phyloP scores from a whole-genome alignment of 2,113 vertebrate species.

The Balaeniceps rex region DNA sequence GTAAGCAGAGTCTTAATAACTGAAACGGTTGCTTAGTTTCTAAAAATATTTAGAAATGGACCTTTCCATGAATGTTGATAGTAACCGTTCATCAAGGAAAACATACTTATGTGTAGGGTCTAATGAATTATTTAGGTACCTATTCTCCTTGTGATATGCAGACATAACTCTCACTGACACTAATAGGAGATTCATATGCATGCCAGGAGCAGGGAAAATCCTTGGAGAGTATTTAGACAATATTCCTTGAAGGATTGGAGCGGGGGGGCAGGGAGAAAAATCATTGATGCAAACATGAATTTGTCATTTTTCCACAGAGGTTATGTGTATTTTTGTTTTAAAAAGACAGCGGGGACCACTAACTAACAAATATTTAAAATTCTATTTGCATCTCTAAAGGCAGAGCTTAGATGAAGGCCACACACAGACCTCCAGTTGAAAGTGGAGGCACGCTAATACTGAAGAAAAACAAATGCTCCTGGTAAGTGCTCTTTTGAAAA shows the following conservation, averaged over 20 bases:
- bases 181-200: constrained; percentile 42
- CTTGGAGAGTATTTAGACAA: constrained; percentile 31
- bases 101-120: not conserved
- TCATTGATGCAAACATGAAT: not conserved
- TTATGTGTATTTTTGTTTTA: not conserved
- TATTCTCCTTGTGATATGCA: not conserved
- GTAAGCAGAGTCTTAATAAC: not conserved
- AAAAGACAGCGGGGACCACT: not conserved
- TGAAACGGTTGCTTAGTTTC: not conserved
- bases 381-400: not conserved
- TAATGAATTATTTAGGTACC: constrained; percentile 57
- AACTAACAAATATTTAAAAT: constrained; percentile 12
- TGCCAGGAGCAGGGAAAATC: constrained; percentile 14
- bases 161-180: constrained; percentile 52
- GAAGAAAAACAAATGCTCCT: not conserved
- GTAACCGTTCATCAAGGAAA: not conserved
- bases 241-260: not conserved
- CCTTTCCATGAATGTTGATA: not conserved
- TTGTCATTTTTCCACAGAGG: constrained; percentile 18
- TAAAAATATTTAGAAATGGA: constrained; percentile 28
- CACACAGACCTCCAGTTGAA: not conserved
- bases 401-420: not conserved
- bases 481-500: not conserved
- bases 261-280: not conserved
- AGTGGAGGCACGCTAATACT: not conserved